Evolutionary conservation across 2,888 invertebrate species (phyloP).

Genomic region (Cheilosia vulpina): DNA sequence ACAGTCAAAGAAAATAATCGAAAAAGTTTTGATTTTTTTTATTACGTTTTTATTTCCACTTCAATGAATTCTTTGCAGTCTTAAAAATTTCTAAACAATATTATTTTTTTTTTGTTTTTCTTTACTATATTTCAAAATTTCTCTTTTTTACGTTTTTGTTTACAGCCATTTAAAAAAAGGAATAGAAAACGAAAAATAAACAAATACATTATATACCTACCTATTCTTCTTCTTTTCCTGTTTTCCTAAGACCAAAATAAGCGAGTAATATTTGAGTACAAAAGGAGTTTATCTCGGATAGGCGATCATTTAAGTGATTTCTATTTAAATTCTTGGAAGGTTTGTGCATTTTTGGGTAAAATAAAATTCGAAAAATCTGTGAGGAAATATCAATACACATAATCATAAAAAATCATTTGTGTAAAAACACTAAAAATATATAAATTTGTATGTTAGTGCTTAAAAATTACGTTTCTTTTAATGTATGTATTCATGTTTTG

Average conservation of each 20-base stretch:
- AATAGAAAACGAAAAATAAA: constrained; percentile 42
- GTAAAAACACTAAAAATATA: constrained; percentile 75
- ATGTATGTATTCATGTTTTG: constrained; percentile 73
- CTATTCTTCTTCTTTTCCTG: constrained; percentile 23
- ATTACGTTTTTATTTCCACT: constrained; percentile 80
- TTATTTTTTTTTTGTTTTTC: constrained; percentile 77
- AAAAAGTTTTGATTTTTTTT: constrained; percentile 42
- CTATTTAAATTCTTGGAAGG: constrained; percentile 64
- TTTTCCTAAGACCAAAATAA: constrained; percentile 72
- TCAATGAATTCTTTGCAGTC: constrained; percentile 83
- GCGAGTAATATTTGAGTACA: constrained; percentile 70
- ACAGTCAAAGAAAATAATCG: background rate
- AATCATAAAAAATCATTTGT: constrained; percentile 57
- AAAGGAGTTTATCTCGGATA: constrained; percentile 66
- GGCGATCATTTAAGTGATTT: constrained; percentile 64
- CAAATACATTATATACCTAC: constrained; percentile 15
- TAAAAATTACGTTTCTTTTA: constrained; percentile 62
- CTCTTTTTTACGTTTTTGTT: constrained; percentile 63
- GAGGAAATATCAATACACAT: constrained; percentile 43
- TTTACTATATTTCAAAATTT: constrained; percentile 76
- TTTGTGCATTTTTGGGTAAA: constrained; percentile 68
- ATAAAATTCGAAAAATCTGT: constrained; percentile 58
- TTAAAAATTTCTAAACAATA: constrained; percentile 83
- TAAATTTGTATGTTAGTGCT: constrained; percentile 71
- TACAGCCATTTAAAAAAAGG: constrained; percentile 70